Evolutionary conservation across 2,797 vertebrate species (phyloP), one percentile per base, ranked within the genome.

Genomic region (Rhynchonycteris naso): DNA sequence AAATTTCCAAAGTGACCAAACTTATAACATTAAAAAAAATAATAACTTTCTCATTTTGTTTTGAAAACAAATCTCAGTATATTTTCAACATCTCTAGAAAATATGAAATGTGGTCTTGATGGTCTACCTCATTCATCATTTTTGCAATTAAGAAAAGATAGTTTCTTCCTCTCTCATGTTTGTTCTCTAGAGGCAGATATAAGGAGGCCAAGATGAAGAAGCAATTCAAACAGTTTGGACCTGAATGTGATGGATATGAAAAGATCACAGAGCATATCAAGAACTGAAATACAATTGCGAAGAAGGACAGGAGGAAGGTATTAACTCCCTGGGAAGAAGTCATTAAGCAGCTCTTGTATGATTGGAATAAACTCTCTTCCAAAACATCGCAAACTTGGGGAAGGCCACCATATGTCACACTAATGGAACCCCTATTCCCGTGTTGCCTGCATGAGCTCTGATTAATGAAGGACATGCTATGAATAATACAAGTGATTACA

Each of bases 401-500:
- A 96, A 96, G 87, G 84, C 89, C 85, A 91, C 84, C 96, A 95
- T 96, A 95, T 96, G 96, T 96, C 97, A 95, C 4, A 10, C 66
- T 97, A 96, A 97, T 97, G 74, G 63, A 96, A 88, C 24, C 50
- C 63, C 58, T 87, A 47, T 43, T 91, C 91, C 96, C 94, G 66
- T 90, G 87, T 47, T 95, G 74, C 94, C 84, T 88, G n/a, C 7
- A 38, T 80, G 85, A 79, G 68, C 87, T 97, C 96, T 97, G 96
- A 97, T 96, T 97, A 97, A 97, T 96, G 94, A 95, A 97, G 93
- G 97, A 84, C 95, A 97, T 90, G 72, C 38, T 93, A 82, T 86
- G 92, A 96, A 94, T 96, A 90, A 96, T 96, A 94, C 91, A 96
- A 96, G 94, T 95, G 94, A 97, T 97, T 95, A 90, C 5, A 71